These are phyloP conservation scores for Mythimna ferrago DNA, from an alignment of 2,888 invertebrate species.

Conservation along the genomic window DNA sequence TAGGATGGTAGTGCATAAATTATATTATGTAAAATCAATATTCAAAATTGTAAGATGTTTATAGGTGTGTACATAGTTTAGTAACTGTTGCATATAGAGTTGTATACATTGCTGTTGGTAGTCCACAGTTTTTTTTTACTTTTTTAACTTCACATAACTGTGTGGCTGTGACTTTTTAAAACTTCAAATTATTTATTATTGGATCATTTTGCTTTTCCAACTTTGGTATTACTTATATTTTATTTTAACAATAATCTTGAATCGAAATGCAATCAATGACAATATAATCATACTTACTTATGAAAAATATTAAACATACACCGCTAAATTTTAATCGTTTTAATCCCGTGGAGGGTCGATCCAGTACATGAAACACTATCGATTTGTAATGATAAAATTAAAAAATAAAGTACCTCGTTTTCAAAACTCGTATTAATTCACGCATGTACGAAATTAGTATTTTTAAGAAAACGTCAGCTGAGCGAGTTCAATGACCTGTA, in stretches of 20 bases:
- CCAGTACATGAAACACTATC: no score
- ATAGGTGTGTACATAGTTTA: constrained; percentile 49
- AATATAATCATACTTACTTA: constrained; percentile 78
- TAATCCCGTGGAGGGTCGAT: no score
- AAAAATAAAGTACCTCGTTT: no score
- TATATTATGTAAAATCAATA: constrained; percentile 40
- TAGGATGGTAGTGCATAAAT: constrained; percentile 55
- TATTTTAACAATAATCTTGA: constrained; percentile 40
- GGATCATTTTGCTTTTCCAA: constrained; percentile 15
- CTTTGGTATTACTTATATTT: not conserved
- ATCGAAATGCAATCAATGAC: constrained; percentile 76
- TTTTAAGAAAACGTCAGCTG: no score
- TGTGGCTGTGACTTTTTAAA: constrained; percentile 56
- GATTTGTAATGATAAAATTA: no score
- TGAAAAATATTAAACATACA: constrained; percentile 61
- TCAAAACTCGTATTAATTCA: no score
- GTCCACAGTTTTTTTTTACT: constrained; percentile 39
- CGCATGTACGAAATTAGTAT: no score
- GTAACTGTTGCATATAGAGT: constrained; percentile 46
- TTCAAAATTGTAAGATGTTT: constrained; percentile 38
- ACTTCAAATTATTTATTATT: constrained; percentile 1
- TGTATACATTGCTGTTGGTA: constrained; percentile 44
- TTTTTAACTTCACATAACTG: constrained; percentile 34
- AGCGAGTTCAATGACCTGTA: no score
- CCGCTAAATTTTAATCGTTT: no score